Evolutionary conservation across 2,113 vertebrate species (phyloP).

Genomic region (Falcunculus frontatus): DNA sequence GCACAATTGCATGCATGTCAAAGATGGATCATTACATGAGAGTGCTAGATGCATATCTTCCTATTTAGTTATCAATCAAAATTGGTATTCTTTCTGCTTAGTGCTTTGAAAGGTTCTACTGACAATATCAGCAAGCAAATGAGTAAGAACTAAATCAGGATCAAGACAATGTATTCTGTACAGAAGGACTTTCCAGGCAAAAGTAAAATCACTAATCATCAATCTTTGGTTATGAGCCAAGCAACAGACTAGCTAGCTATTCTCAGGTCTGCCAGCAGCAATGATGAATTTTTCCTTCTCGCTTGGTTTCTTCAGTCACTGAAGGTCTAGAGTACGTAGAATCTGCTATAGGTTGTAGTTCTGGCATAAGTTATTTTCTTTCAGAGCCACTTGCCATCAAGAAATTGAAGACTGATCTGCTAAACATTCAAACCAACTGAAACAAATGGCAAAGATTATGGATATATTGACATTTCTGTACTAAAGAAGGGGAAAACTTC

Average conservation of each 20-base stretch:
- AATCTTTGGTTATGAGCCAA: neutral
- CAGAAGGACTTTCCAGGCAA: neutral
- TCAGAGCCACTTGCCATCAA: neutral
- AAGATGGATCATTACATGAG: neutral
- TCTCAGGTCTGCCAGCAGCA: neutral
- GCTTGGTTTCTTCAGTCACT: neutral
- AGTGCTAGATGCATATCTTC: neutral
- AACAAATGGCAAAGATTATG: neutral
- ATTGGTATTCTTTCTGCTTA: neutral
- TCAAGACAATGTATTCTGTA: neutral
- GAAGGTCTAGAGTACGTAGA: neutral
- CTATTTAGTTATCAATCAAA: neutral
- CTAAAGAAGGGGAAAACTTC: neutral
- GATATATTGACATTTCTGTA: neutral
- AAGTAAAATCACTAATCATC: neutral
- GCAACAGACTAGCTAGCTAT: neutral
- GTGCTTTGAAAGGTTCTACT: neutral
- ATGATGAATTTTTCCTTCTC: neutral
- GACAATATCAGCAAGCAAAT: neutral
- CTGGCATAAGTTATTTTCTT: neutral
- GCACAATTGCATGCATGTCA: neutral
- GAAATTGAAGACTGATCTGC: neutral
- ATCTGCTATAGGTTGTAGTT: neutral
- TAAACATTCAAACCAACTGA: neutral
- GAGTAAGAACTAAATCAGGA: neutral